A percentile compares a stretch with the other conserved stretches of the same genome.
Conservation (phyloP, 2,113 vertebrate species). For the Misgurnus anguillicaudatus region DNA sequence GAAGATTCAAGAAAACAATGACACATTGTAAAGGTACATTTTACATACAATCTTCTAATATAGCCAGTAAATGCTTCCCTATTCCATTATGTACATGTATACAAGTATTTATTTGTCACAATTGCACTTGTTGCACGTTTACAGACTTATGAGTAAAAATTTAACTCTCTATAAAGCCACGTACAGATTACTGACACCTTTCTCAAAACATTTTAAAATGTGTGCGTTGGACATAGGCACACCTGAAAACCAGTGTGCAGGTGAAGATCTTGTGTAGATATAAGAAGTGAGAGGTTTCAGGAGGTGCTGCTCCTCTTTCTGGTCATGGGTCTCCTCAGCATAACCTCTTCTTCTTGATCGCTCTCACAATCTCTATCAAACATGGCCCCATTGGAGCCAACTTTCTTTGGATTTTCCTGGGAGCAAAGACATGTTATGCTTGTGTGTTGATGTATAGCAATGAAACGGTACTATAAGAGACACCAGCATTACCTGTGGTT, state of each 20-base stretch:
- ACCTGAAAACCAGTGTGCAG: not conserved
- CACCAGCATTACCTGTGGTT: slow-evolving; percentile 69
- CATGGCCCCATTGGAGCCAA: slow-evolving; percentile 38
- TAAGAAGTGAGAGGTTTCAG: slow-evolving; percentile 61
- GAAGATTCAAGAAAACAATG: not conserved
- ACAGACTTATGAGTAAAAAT: slow-evolving; percentile 15
- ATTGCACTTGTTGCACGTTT: slow-evolving; percentile 30
- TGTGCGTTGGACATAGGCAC: slow-evolving; percentile 19
- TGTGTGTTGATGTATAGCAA: no score
- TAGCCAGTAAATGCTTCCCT: slow-evolving; percentile 5
- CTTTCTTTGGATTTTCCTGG: slow-evolving; percentile 37
- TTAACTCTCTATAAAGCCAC: slow-evolving; percentile 6
- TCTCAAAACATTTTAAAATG: not conserved
- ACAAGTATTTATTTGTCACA: slow-evolving; percentile 29
- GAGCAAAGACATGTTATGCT: slow-evolving; percentile 7
- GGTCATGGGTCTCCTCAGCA: slow-evolving; percentile 70
- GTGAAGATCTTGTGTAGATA: not conserved
- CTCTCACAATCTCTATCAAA: slow-evolving; percentile 89
- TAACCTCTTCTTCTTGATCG: slow-evolving; percentile 83
- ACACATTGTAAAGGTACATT: not conserved
- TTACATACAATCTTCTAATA: slow-evolving; percentile 12
- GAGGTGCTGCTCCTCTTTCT: slow-evolving; percentile 89
- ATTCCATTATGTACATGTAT: not conserved
- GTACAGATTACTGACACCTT: slow-evolving; percentile 30
- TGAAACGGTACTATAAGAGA: not conserved